Percentiles rank a stretch among this genome's conserved stretches.
Conservation (phyloP, 2,888 invertebrate species). For the Podabrus alpinus region DNA sequence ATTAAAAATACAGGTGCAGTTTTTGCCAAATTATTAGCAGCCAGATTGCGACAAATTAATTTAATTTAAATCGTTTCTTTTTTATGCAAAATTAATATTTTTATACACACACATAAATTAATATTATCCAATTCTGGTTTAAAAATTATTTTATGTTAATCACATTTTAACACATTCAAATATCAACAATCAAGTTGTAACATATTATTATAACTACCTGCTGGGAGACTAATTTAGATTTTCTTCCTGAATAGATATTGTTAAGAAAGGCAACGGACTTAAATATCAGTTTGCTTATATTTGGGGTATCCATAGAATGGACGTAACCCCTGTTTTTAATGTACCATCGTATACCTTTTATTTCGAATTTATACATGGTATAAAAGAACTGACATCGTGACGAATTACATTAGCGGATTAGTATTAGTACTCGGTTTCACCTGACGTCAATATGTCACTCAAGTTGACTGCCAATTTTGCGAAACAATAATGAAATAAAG, state of each 20-base stretch:
- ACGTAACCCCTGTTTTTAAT: conserved; percentile 43
- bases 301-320: conserved; percentile 36
- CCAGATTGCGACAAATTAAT: neutral
- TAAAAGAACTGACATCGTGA: conserved; percentile 51
- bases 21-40: neutral
- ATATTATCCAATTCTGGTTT: neutral
- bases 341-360: conserved; percentile 46
- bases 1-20: neutral
- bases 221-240: conserved; percentile 7
- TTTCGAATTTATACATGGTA: conserved; percentile 45
- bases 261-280: conserved; percentile 34
- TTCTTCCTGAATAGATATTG: conserved; percentile 40
- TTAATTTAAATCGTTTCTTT: neutral
- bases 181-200: neutral
- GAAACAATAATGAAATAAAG: neutral
- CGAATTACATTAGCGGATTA: conserved; percentile 55
- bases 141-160: neutral
- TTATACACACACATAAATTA: neutral
- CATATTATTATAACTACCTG: neutral
- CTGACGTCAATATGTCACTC: conserved; percentile 48
- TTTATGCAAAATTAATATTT: neutral
- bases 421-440: conserved; percentile 47
- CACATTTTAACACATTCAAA: neutral
- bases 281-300: conserved; percentile 19
- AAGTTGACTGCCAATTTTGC: conserved; percentile 10